Evolutionary conservation across 2,797 vertebrate genomes (phyloP), one percentile per base, ranked within the genome.

Genomic region (Microctenopoma lineatum): DNA sequence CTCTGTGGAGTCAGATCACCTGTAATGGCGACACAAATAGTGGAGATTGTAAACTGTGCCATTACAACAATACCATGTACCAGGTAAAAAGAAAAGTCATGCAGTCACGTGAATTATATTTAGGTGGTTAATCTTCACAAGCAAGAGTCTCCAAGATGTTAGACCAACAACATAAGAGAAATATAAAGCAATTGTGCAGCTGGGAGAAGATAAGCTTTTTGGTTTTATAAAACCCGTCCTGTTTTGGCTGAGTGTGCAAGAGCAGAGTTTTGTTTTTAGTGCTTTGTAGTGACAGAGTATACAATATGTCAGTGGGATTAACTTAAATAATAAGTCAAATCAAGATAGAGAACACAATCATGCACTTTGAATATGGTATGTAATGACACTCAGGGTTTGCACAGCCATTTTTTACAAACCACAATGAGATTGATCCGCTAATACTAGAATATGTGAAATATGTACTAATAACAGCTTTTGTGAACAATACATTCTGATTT

Each of bases 1-100:
- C 95, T 10, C 90, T 97, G 61, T 96, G 96, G 96, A 0, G 44
- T 34, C 84, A 94, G 86, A 96, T 97, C 90, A 96, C 95, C 18
- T 98, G 96, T 7, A 0, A 50, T 0, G 92, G 91, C 1, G 0
- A 86, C 0, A 34, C 0, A 0, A 0, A 57, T 0, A 4, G 0
- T 0, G 0, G 0, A 0, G 0, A 0, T 0, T 97, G 96, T 80
- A 0, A 1, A 1, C 0, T 9, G 34, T 97, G 96, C 62, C 60
- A 86, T 2, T 97, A 98, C 82, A 90, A 94, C 79, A 18, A 93
- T 41, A 0, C 18, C 0, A 10, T 47, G 0, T 93, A 95, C 73
- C 92, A 86, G 84, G 96, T 97, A 90, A 92, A 72, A 38, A 44
- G 14, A 29, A 26, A 16, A 1, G 21, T 44, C 32, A 12, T 15